Conservation (phyloP, 2,888 invertebrate genomes). For the Diarsia dahlii region DNA sequence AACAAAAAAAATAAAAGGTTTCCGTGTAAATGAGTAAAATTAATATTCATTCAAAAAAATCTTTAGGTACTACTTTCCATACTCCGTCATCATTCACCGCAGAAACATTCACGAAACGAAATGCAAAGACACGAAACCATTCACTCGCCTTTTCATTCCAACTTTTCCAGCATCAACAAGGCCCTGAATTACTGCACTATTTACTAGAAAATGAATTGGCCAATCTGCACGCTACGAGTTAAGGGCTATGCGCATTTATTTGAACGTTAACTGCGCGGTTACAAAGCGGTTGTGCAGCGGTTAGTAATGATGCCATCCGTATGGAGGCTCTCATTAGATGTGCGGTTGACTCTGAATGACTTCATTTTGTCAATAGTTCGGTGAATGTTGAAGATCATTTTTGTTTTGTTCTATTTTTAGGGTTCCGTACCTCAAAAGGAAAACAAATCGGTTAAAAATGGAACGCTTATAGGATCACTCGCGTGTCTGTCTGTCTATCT, state of each 20-base stretch:
- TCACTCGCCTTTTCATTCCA: slow-evolving; percentile 49
- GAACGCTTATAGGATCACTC: no score
- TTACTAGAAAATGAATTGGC: slow-evolving; percentile 72
- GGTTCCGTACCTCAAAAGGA: no score
- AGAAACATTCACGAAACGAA: slow-evolving; percentile 11
- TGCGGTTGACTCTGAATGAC: slow-evolving; percentile 55
- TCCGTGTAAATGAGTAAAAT: not conserved
- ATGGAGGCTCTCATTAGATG: slow-evolving; percentile 62
- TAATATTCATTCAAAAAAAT: not conserved
- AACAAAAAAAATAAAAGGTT: not conserved
- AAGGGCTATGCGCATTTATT: slow-evolving; percentile 60
- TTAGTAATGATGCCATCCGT: slow-evolving; percentile 64
- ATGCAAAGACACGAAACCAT: slow-evolving; percentile 23
- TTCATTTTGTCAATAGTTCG: slow-evolving; percentile 48
- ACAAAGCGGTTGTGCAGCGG: slow-evolving; percentile 54
- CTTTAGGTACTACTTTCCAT: not conserved
- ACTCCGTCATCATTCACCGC: slow-evolving; percentile 1
- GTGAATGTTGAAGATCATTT: slow-evolving; percentile 4
- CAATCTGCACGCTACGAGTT: slow-evolving; percentile 64
- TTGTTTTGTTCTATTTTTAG: not conserved
- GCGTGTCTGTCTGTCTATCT: no score
- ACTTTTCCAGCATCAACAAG: slow-evolving; percentile 53
- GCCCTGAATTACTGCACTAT: slow-evolving; percentile 65
- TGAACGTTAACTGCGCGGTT: slow-evolving; percentile 55
- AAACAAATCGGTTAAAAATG: no score